phyloP scores from a whole-genome alignment of 2,113 vertebrate genomes.

The Myrmecophaga tridactyla region DNA sequence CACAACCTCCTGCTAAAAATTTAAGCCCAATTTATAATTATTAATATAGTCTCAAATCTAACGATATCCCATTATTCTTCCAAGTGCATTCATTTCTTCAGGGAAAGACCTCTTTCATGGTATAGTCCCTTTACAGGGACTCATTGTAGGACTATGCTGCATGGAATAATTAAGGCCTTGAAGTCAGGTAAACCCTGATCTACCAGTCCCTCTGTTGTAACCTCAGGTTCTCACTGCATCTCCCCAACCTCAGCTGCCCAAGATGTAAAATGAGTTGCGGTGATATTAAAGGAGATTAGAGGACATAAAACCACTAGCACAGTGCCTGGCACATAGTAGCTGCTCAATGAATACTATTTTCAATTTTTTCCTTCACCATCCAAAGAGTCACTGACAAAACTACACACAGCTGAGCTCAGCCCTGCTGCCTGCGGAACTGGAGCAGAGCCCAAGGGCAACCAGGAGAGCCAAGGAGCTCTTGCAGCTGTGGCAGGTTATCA shows the following conservation, averaged over 20 bases:
- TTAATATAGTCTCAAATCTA: neutral
- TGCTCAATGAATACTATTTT: neutral
- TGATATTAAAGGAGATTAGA: neutral
- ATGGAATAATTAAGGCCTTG: neutral
- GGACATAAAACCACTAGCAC: too few relatives aligned
- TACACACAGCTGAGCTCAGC: neutral
- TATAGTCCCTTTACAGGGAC: neutral
- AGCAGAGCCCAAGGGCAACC: conserved; percentile 21
- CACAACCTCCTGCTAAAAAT: neutral
- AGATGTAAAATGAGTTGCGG: neutral
- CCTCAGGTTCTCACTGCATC: neutral
- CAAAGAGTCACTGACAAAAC: neutral
- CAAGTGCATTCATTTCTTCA: neutral
- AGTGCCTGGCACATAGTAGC: neutral
- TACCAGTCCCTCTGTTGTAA: neutral
- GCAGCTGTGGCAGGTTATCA: conserved; percentile 38
- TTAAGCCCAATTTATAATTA: neutral
- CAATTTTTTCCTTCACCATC: neutral
- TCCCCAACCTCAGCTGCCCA: neutral
- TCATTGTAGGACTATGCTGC: neutral
- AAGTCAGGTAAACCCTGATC: neutral
- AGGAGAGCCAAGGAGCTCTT: neutral
- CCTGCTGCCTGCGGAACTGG: neutral
- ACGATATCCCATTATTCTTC: neutral
- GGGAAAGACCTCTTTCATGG: neutral